Base-by-base conservation (phyloP, 2,797 vertebrate species). In the Pachyuromys duprasi region DNA sequence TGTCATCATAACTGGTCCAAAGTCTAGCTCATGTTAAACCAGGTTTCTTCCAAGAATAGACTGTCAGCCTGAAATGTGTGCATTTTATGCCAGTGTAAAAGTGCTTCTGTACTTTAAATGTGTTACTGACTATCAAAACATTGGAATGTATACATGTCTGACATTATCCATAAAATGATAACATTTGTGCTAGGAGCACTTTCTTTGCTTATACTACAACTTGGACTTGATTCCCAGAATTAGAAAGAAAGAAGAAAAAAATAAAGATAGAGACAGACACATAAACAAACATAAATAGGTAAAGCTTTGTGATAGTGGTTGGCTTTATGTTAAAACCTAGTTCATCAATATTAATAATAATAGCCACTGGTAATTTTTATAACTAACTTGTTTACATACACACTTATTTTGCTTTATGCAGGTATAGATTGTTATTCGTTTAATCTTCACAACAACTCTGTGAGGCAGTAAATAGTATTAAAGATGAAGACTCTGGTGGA, bases 331-430 rank as follows among this genome's bases (percentile, higher is more conserved):
- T 57, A 63, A 95, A 89, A 80, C 3, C 18, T 53, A 79, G 89
- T 95, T 92, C 13, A 13, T 97, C 9, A 76, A 89, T 57, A 93
- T 31, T 70, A 74, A 76, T 93, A 88, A 74, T 88, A 92, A 78
- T 78, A 92, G 5, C 2, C 33, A 94, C 22, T 33, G 49, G 72
- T 74, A 81, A 1, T 20, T 82, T 89, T 55, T 18, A 83, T 49
- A 88, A 74, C 86, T 70, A 70, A 4, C 80, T 84, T 70, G 7
- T 42, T 2, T 39, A 69, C 60, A 55, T 42, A 55, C 3, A 4
- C 3, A 39, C 45, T 55, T 65, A 60, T 62, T 42, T 94, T 82
- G 39, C 86, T 76, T 76, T 92, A 63, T 74, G 31, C 36, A 91
- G 5, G 70, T 93, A 62, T 1, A 90, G 13, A 53, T 76, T 26